Base-by-base conservation (phyloP, 2,888 invertebrate species). In the Sinotaia quadrata region DNA sequence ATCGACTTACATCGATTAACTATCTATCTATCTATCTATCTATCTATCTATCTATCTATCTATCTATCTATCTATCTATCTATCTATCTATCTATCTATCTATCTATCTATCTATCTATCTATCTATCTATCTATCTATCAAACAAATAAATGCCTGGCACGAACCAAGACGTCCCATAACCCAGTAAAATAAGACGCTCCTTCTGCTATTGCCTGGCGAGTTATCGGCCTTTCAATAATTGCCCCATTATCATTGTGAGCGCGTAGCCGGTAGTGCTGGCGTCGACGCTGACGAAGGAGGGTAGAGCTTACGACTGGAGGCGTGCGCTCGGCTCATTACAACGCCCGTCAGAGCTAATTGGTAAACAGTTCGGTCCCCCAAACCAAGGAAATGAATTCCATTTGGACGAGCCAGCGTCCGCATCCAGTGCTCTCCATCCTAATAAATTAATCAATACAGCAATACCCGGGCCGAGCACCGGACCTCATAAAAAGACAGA, bases 321-420 rank as follows among this genome's bases (percentile, higher is more conserved):
- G 15, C 65, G 65, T 56, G 65, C 65, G 65, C 65, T 41, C 31
- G 33, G 33, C 44, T 65, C 44, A 27, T 49, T 63, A 31, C 34
- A 21, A 7, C 51, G 41, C 41, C 65, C 29, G 65, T 34, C 54
- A 18, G 27, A 31, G 56, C 65, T 65, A 65, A 65, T 65, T 56
- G 65, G 65, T 56, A 52, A 65, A 65, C 54, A 52, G 54, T 65
- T 65, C 52, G 52, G 54, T 44, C 65, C 56, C 65, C 34, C 41
- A 65, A 56, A 54, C 56, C 54, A 15, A 54, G 65, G 65, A 65
- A 65, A 65, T 65, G 65, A 65, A 65, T 65, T 65, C 65, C 65
- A 65, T 65, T 65, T 65, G 65, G 56, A 33, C 27, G 65, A 65
- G 65, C 56, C 65, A 44, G 65, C 65, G 56, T 65, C 52, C 56